These are phyloP conservation scores for Siniperca chuatsi DNA, from an alignment of 2,113 vertebrate genomes.

Conservation along the genomic window DNA sequence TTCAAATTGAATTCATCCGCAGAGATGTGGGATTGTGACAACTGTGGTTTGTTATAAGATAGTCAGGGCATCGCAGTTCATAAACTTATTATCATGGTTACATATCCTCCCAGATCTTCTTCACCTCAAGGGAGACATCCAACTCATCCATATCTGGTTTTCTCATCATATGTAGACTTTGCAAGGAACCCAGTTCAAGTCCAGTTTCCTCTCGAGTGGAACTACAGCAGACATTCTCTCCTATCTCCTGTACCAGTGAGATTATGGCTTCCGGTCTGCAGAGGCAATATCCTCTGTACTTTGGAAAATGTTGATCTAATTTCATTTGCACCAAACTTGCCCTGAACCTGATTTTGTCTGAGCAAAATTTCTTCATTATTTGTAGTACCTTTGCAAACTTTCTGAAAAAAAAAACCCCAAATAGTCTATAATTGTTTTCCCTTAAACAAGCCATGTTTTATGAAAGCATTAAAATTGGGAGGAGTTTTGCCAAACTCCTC, in stretches of 20 bases:
- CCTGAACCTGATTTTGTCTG: constrained; percentile 8
- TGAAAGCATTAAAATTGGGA: constrained; percentile 49
- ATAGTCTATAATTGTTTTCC: neutral
- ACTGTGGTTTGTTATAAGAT: constrained; percentile 13
- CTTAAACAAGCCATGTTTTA: constrained; percentile 37
- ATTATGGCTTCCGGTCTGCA: constrained; percentile 30
- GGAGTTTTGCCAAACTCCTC: constrained; percentile 60
- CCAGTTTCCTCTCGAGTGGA: constrained; percentile 47
- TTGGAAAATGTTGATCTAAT: constrained; percentile 2
- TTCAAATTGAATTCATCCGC: neutral
- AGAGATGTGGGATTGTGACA: neutral
- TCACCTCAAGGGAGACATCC: constrained; percentile 55
- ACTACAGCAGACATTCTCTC: constrained; percentile 37
- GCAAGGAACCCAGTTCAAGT: constrained; percentile 39
- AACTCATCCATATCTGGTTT: constrained; percentile 68
- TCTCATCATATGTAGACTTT: constrained; percentile 65
- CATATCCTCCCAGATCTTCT: constrained; percentile 40
- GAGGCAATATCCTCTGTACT: constrained; percentile 33
- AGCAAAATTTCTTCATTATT: constrained; percentile 7
- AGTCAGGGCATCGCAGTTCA: neutral
- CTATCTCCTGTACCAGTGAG: constrained; percentile 37
- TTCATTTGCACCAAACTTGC: constrained; percentile 20
- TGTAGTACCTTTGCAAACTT: neutral
- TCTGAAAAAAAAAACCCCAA: neutral
- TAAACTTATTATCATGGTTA: constrained; percentile 36